Conservation (phyloP, 1,140 invertebrate genomes). For the Hestina assimilis region DNA sequence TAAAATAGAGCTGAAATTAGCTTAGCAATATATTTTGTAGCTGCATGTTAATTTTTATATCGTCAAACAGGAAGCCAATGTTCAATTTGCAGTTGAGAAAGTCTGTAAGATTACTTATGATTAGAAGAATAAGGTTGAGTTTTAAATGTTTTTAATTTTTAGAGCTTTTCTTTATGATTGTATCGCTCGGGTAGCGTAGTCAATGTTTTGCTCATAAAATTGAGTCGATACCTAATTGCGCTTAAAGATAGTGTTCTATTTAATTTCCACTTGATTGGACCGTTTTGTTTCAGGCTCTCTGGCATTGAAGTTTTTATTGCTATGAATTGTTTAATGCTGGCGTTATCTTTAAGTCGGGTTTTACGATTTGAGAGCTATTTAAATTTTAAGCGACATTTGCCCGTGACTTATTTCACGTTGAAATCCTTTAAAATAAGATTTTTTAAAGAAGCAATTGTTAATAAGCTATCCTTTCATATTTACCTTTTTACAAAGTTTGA, state of each 20-base stretch:
- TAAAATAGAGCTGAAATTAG: conserved; percentile 31
- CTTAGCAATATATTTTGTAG: conserved; percentile 3
- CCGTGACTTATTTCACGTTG: too few species aligned
- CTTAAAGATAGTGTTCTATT: conserved; percentile 68
- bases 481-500: too few species aligned
- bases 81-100: conserved; percentile 21
- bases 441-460: background rate
- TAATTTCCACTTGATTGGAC: conserved; percentile 66
- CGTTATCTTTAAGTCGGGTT: background rate
- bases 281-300: conserved; percentile 41
- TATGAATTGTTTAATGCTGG: conserved; percentile 58
- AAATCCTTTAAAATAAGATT: too few species aligned
- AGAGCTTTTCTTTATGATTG: conserved; percentile 8
- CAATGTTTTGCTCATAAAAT: conserved; percentile 68
- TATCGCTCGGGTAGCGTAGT: conserved; percentile 38
- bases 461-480: too few species aligned
- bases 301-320: conserved; percentile 65
- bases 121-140: conserved; percentile 21
- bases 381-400: too few species aligned
- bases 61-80: conserved; percentile 43
- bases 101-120: conserved; percentile 13
- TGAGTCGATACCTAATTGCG: conserved; percentile 58
- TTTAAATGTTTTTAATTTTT: conserved; percentile 15
- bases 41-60: conserved; percentile 39
- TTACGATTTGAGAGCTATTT: background rate